Base-by-base conservation (phyloP, 2,113 vertebrate genomes). In the Fregetta grallaria region DNA sequence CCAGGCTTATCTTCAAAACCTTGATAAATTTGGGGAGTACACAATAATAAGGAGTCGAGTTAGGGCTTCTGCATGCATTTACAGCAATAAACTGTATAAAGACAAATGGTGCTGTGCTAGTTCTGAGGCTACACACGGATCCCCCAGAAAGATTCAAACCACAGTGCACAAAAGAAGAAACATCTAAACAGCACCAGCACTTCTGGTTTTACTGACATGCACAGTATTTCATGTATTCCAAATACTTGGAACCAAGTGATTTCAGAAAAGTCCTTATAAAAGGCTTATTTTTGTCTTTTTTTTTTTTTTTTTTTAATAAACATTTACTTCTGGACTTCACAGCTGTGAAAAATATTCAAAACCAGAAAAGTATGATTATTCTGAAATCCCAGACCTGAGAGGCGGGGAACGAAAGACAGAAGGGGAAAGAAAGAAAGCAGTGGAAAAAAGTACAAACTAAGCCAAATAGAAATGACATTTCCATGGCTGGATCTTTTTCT, bases 361-460 rank as follows among this genome's bases (percentile, higher is more conserved):
- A 63, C 0, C 5, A 70, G 23, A 59, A 61, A 72, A 17, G 2
- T n/a, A 30, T 27, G 16, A 26, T 40, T 27, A 42, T 50, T 38
- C 27, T 38, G 29, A 80, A 91, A 86, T 19, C 27, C 9, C 3
- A 79, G 38, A 76, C 6, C 2, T 30, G 3, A 4, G 8, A 50
- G 13, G 1, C 1, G 4, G 3, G 5, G 2, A 38, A 88, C 71
- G 7, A 56, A 73, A 66, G 18, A 10, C 10, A 88, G 20, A 66
- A 85, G 8, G 4, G 2, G 11, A 52, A 52, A 14, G 12, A 63
- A 81, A 82, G 38, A 1, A 84, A 77, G 5, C 2, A 2, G 8
- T 0, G 6, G 1, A 1, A 5, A 40, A 52, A 59, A 42, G 2
- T 8, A 73, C 16, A 63, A 55, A 59, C 10, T 10, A 56, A 65